Evolutionary conservation across 2,888 invertebrate genomes (phyloP).

Genomic region (Gerris lacustris): DNA sequence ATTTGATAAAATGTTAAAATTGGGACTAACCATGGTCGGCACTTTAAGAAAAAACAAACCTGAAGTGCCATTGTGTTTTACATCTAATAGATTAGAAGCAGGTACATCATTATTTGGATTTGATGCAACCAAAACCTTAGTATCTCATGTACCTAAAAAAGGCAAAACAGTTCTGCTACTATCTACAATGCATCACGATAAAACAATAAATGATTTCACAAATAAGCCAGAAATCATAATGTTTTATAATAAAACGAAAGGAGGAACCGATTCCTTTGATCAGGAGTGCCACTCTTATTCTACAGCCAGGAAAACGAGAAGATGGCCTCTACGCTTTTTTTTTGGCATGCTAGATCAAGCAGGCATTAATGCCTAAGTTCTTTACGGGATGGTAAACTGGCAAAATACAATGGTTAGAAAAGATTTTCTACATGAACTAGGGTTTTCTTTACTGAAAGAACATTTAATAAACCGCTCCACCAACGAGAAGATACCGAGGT

Average conservation of each 20-base stretch:
- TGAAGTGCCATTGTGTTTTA: slow-evolving; percentile 31
- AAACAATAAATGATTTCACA: slow-evolving; percentile 26
- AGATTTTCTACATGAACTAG: too few species aligned
- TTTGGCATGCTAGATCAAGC: slow-evolving; percentile 26
- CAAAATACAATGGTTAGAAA: too few species aligned
- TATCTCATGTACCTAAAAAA: slow-evolving; percentile 16
- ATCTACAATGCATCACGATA: slow-evolving; percentile 15
- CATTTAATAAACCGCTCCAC: too few species aligned
- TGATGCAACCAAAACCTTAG: slow-evolving; percentile 11
- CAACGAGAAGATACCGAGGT: too few species aligned
- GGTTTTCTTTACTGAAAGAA: too few species aligned
- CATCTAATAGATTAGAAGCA: background rate
- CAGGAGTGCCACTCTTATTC: slow-evolving; percentile 29
- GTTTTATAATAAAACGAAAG: slow-evolving; percentile 31
- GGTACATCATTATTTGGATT: slow-evolving; percentile 15
- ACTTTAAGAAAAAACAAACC: slow-evolving; percentile 29
- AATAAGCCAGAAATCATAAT: slow-evolving; percentile 30
- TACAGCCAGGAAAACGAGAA: slow-evolving; percentile 27
- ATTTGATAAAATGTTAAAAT: slow-evolving; percentile 22
- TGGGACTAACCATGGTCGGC: slow-evolving; percentile 21
- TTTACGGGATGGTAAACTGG: too few species aligned
- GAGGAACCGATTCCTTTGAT: slow-evolving; percentile 31
- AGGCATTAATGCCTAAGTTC: too few species aligned
- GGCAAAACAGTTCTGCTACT: slow-evolving; percentile 20
- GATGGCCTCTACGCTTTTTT: slow-evolving; percentile 29